Base-by-base conservation (phyloP, 2,113 vertebrate genomes). In the Ramphastos sulfuratus region DNA sequence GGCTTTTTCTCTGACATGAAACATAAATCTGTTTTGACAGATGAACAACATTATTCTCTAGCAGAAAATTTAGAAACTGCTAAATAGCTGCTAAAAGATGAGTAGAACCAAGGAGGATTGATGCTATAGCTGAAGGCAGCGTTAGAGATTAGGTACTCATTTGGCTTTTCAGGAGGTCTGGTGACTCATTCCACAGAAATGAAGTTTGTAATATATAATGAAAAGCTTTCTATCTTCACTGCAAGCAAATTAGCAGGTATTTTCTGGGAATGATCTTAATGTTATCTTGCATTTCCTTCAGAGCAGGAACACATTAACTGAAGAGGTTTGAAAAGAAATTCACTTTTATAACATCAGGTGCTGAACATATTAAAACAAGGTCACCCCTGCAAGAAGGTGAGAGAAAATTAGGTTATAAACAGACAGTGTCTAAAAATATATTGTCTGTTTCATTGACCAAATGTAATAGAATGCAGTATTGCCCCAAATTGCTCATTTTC, bases 201-300 rank as follows among this genome's bases (percentile, higher is more conserved):
- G 96, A 97, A 97, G 97, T 98, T 98, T 98, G 96, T 97, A 97
- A 98, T 98, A 97, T 96, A 95, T 97, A 97, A 98, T 98, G 97
- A 97, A 98, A 98, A 97, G 97, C 96, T 97, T 97, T 97, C 96
- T 97, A 96, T 97, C 95, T 96, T 96, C 91, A 96, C 97, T 96
- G 93, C 93, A 97, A 97, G 96, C 92, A 97, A 98, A 98, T 98
- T 98, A 98, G 85, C 84, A 96, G 91, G 90, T 96, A 96, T 97
- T 97, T 97, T 97, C 96, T 97, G 92, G 94, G 76, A 96, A 95
- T 97, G 98, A 97, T 98, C 95, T 96, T 98, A 98, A 98, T 97
- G 94, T 86, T 97, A 96, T 97, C 92, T 97, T 59, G 35, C 92
- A 97, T 97, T 97, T 98, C 88, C 97, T 98, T 97, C 94, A 93